Base-by-base conservation (phyloP, 2,797 vertebrate species). In the Discoglossus pictus region DNA sequence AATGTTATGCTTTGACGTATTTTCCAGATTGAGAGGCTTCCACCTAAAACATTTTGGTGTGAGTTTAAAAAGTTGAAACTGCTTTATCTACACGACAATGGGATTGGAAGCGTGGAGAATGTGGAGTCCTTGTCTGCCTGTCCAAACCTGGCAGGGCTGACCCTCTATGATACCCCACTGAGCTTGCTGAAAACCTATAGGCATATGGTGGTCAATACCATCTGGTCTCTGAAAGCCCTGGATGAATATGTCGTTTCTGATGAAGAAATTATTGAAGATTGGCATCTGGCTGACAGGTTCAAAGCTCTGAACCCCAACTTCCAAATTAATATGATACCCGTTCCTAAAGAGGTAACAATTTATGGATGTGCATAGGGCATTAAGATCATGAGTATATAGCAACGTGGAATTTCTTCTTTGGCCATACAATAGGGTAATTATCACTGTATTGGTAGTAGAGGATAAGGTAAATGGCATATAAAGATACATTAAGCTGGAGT, bases 11-110 rank as follows among this genome's bases (percentile, higher is more conserved):
- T n/a, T 31, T 31, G 4, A 31, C 8, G 17, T 48, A 0, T 75
- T 47, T 80, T 84, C 73, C 73, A 86, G 86, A 80, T 89, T 69
- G 25, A 63, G 53, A 73, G 24, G 64, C 79, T 90, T 40, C 86
- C 86, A 53, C 75, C 72, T 39, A 56, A 24, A 15, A 62, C 18
- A 17, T 88, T 86, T 79, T 88, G 88, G 88, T 67, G 58, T 39
- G 61, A 75, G 43, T 59, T 83, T 36, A 83, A 75, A 74, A 39
- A 74, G 31, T 59, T 89, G 40, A 82, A 80, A 61, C 69, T 90
- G 1, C 82, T 91, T 0, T 84, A 81, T 80, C 85, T 89, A 43
- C 81, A 83, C 61, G 75, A 87, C 75, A 91, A 88, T 65, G 75
- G 48, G 12, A 79, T 85, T 61, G 44, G 65, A 48, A 79, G 75